Evolutionary conservation across 2,113 vertebrate genomes (phyloP), one percentile per base, ranked within the genome.

Genomic region (Pomatostomus ruficeps): DNA sequence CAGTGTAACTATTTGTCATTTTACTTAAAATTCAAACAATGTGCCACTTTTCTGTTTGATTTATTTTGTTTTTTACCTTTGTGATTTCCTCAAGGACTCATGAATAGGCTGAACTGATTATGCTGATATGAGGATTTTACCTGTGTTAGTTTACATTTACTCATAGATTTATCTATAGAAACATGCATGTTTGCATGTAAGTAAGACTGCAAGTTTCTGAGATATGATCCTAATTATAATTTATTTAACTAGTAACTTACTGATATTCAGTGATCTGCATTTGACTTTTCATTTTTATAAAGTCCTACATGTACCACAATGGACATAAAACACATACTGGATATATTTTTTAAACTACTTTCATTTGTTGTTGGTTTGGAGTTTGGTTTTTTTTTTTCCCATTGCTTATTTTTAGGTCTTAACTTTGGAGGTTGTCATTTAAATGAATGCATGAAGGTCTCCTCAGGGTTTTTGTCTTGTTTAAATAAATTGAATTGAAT

Each of bases 401-500:
- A 11, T 22, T 74, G 21, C 31, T 84, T 81, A 38, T 57, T 89
- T 85, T 95, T 88, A 72, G 16, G 7, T 49, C 35, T 38, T 66
- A 51, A 70, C 26, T 78, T 88, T 48, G 31, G 29, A 85, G 42
- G 16, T 17, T 95, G 74, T 85, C 38, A 58, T 88, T 85, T 88
- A 71, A 97, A 88, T 54, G 58, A 93, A 89, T 51, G 51, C 35
- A 51, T 43, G 58, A 73, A 76, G 26, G 29, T 86, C 33, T 93
- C 80, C 66, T 88, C 54, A 38, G 94, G 38, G 66, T 24, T 82
- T 94, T 95, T 65, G 23, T 82, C 62, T 76, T 89, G 70, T 82
- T 96, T 95, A 92, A 95, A 95, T 92, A 84, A 84, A 95, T 89
- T 51, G 65, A 89, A 89, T 59, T 62, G n/a, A 83, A 94, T 89